These are phyloP conservation scores for Pithys albifrons DNA, from an alignment of 2,113 vertebrate genomes.

Conservation along the genomic window DNA sequence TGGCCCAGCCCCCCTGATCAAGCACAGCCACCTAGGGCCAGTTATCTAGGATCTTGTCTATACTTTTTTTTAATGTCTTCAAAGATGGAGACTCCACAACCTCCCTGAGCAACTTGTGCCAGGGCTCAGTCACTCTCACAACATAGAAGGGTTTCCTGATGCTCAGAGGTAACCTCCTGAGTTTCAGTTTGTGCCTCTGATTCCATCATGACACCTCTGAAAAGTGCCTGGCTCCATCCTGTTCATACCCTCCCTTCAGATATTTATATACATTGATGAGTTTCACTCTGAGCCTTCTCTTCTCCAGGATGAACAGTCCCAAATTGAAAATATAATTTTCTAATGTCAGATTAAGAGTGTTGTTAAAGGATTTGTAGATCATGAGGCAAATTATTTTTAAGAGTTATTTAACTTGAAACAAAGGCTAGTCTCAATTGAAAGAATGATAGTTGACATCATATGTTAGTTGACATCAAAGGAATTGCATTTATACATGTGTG, in stretches of 20 bases:
- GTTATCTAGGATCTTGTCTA: not conserved
- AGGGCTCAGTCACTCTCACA: not conserved
- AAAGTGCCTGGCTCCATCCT: rapidly evolving
- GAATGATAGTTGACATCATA: not conserved
- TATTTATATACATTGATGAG: not conserved
- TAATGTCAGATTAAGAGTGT: not conserved
- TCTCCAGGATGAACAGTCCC: not conserved
- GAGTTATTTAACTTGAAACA: not conserved
- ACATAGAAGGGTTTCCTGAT: not conserved
- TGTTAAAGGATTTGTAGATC: not conserved
- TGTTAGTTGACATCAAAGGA: not conserved
- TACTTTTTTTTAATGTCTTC: rapidly evolving
- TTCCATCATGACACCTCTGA: not conserved
- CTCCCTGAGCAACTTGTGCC: not conserved
- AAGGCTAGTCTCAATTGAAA: rapidly evolving
- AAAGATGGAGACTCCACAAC: not conserved
- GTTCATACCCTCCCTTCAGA: not conserved
- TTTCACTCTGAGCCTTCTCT: not conserved
- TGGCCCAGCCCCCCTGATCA: not conserved
- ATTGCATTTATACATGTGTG: not conserved
- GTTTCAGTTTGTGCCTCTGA: not conserved
- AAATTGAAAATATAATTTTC: not conserved
- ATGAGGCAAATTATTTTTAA: not conserved
- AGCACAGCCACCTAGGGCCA: not conserved
- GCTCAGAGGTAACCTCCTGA: not conserved